Evolutionary conservation across 2,797 vertebrate species (phyloP).

Genomic region (Neopelma chrysocephalum): DNA sequence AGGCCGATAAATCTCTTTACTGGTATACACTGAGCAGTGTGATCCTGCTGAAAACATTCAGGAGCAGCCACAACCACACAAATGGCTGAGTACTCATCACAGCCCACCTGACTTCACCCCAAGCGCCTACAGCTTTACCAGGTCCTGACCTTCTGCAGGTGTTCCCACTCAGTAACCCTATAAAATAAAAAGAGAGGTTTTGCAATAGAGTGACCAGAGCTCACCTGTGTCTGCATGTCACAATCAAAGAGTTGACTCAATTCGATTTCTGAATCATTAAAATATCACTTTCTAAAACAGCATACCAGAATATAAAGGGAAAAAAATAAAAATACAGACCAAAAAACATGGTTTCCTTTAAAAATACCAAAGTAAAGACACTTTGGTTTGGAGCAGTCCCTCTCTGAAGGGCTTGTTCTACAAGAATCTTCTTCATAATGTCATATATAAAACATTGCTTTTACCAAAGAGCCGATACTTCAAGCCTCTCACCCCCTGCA

Average conservation of each 20-base stretch:
- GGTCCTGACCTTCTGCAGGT: background rate
- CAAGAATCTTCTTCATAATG: background rate
- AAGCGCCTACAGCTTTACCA: too few species aligned
- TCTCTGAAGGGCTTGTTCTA: background rate
- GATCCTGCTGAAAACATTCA: background rate
- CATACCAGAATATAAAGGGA: background rate
- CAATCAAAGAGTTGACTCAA: background rate
- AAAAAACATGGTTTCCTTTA: background rate
- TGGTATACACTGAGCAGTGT: fast-evolving
- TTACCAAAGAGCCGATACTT: background rate
- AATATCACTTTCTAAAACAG: background rate
- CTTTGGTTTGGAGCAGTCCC: background rate
- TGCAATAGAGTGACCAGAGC: background rate
- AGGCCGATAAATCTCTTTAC: fast-evolving
- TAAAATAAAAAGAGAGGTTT: background rate
- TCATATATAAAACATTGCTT: background rate
- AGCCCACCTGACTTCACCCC: fast-evolving
- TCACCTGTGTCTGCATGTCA: fast-evolving
- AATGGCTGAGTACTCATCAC: background rate
- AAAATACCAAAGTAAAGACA: background rate
- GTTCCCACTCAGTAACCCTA: background rate
- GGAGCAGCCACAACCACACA: background rate
- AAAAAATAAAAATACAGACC: background rate
- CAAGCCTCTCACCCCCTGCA: background rate
- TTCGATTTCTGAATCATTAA: background rate